Evolutionary conservation across 2,797 vertebrate species (phyloP), one percentile per base, ranked within the genome.

Genomic region (Arctocebus calabarensis): DNA sequence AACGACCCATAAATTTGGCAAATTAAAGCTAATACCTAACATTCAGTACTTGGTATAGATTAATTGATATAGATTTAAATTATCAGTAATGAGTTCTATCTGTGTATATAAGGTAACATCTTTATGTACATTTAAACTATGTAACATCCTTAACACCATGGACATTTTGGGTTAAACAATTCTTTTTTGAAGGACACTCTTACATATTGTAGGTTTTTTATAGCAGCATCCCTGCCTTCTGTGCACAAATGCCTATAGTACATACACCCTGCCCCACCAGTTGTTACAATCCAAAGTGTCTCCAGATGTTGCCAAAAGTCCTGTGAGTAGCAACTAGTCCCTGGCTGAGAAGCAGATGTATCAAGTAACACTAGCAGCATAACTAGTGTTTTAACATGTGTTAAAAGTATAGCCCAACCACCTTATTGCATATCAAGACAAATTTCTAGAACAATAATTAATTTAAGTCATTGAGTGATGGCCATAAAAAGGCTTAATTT

Each of bases 1-100:
- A 34, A 92, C 73, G 98, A 79, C 86, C 97, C 86, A 94, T 93
- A 97, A 96, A 94, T 86, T 70, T 97, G 96, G 97, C 91, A 97
- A 96, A 97, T 93, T 90, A 97, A 97, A 87, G 70, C 88, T 79
- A 94, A 62, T 61, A 29, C 77, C 84, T 88, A 10, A 66, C 13
- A 13, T 14, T 94, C 59, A 79, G 43, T 45, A 83, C 75, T 55
- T 55, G n/a, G 48, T 74, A 3, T 34, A 75, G 29, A 94, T 66
- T 55, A 66, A 82, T 90, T 20, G 14, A n/a, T 14, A 27, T 19
- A 75, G 4, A 86, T 34, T 75, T 77, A 88, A 84, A 23, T 81
- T 2, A 34, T 61, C 23, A 61, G 22, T 70, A 84, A 89, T 77
- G 23, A 75, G 45, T 82, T 9, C 10, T 88, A 27, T 82, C 37